These are phyloP conservation scores for Chunga burmeisteri DNA, from an alignment of 2,113 vertebrate species.

Conservation along the genomic window DNA sequence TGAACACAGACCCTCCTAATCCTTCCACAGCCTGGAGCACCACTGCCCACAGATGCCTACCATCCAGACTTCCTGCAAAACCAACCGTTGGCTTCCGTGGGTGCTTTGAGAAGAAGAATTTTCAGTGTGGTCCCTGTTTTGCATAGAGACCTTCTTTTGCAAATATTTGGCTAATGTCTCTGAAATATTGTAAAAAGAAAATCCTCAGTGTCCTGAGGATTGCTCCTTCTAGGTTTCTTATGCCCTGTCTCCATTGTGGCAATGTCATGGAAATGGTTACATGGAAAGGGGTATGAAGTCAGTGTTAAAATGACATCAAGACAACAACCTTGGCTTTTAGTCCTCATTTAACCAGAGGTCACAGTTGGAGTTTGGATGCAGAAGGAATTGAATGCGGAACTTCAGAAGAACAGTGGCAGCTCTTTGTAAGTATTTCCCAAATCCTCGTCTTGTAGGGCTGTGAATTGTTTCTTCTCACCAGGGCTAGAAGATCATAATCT, in stretches of 20 bases:
- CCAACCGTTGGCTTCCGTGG: neutral
- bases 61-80: neutral
- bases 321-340: neutral
- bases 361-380: neutral
- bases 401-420: neutral
- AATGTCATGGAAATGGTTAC: neutral
- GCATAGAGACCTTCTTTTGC: neutral
- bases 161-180: neutral
- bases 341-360: neutral
- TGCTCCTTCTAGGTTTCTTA: neutral
- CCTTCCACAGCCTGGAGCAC: neutral
- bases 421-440: neutral
- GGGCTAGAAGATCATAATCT: neutral
- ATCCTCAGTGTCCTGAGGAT: neutral
- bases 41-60: neutral
- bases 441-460: neutral
- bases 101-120: neutral
- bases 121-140: neutral
- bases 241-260: neutral
- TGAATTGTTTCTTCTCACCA: neutral
- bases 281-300: neutral
- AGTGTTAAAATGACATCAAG: neutral
- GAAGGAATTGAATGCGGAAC: neutral
- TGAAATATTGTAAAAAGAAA: neutral
- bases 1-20: neutral